A percentile compares a stretch with the other conserved stretches of the same genome.
Evolutionary conservation across 2,888 invertebrate genomes (phyloP).

Genomic region (Stictocephala bisonia): DNA sequence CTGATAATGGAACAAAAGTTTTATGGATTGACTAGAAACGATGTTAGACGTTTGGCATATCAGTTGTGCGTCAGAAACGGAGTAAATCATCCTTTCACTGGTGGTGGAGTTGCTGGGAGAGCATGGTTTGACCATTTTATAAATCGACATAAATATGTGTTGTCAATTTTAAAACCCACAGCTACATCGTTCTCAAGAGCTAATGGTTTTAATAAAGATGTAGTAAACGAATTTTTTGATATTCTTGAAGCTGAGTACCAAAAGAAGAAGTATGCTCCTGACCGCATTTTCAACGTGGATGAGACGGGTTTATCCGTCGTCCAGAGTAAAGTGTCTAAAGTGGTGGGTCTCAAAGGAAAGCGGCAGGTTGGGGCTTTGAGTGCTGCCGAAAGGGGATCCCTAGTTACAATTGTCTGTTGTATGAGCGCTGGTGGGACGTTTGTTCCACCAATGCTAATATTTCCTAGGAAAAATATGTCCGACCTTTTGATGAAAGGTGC

Average conservation of each 20-base stretch:
- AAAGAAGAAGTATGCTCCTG: constrained; percentile 53
- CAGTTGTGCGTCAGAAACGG: constrained; percentile 49
- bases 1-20: constrained; percentile 47
- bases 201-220: constrained; percentile 52
- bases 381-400: constrained; percentile 61
- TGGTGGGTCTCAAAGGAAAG: constrained; percentile 61
- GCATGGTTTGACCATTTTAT: constrained; percentile 49
- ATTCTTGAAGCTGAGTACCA: constrained; percentile 50
- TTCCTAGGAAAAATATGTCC: constrained; percentile 61
- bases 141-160: constrained; percentile 23
- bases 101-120: constrained; percentile 32
- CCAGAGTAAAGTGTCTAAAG: constrained; percentile 59
- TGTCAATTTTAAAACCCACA: constrained; percentile 40
- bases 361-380: constrained; percentile 61
- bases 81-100: constrained; percentile 50
- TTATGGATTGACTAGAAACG: constrained; percentile 46
- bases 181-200: constrained; percentile 12
- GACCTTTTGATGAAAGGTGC: constrained; percentile 59
- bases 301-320: constrained; percentile 57
- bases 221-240: constrained; percentile 40
- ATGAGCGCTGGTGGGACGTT: constrained; percentile 60
- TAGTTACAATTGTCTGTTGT: constrained; percentile 58
- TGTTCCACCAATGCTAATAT: constrained; percentile 62
- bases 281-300: constrained; percentile 60
- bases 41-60: constrained; percentile 49